Base-by-base conservation (phyloP, 2,888 invertebrate genomes). In the Slavum lentiscoides region DNA sequence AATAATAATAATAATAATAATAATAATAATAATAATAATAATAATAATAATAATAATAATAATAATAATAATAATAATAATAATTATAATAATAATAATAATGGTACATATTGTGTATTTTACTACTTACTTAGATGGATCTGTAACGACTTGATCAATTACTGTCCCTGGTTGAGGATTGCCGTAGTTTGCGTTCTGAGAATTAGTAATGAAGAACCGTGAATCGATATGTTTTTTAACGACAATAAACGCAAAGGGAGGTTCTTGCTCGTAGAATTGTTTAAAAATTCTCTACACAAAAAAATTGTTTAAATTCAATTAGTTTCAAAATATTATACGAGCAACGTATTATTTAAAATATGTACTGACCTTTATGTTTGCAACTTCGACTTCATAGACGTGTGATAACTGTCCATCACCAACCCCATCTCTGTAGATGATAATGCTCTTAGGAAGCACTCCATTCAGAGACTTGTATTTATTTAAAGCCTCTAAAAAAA, bases 371-470 rank as follows among this genome's bases (percentile, higher is more conserved):
- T 85, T 84, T 17, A 89, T 84, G 49, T 86, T 86, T 43, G 87
- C 85, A n/a, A 96, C 91, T 87, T 98, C 97, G 69, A 91, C 91
- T 3, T 91, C 89, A 15, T 90, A 88, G 0, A 97, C 95, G 82
- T 92, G 92, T 0, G 91, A 89, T 2, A 97, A 88, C 85, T 97
- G 95, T 0, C 97, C 97, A 84, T 97, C 97, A 1, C 97, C 96
- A 0, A 98, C 97, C 23, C 97, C 98, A 86, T 98, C 97, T 21
- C 98, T 90, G 86, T 92, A 97, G 43, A 97, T 90, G 1, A 97
- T 85, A 69, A 98, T 93, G 0, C 90, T 89, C 0, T 89, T 88
- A 0, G 97, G 97, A 2, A 88, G 84, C 0, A 84, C 82, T 39
- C 90, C 88, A 83, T 89, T 89, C 0, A 85, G 66, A 2, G 88